Conservation (phyloP, 2,797 vertebrate species). For the Bryconaethiops microstoma region DNA sequence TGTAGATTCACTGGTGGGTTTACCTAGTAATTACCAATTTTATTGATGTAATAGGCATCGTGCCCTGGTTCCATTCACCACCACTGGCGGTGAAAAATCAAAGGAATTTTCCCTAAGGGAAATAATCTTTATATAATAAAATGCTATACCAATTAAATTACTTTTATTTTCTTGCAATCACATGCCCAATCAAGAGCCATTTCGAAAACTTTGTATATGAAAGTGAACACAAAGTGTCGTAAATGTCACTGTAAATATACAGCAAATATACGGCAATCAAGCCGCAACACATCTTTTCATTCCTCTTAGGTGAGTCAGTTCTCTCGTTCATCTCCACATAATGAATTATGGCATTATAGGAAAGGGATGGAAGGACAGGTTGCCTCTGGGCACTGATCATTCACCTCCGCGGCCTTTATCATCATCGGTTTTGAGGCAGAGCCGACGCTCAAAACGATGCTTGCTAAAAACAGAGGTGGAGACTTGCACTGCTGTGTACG, state of each 20-base stretch:
- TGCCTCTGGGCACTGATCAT: conserved; percentile 3
- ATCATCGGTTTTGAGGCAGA: conserved; percentile 18
- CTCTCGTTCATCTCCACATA: not conserved
- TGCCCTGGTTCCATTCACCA: not conserved
- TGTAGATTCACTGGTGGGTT: not conserved
- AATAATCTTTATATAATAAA: not conserved
- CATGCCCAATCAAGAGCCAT: not conserved
- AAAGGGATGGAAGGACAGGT: not conserved
- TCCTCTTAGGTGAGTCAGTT: not conserved
- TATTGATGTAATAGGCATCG: not conserved
- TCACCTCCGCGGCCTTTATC: not conserved
- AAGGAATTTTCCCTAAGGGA: not conserved
- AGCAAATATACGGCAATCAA: not conserved
- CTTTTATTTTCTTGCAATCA: not conserved
- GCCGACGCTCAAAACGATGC: not conserved
- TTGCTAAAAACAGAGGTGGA: conserved; percentile 7
- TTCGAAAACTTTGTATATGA: not conserved
- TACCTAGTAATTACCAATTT: not conserved
- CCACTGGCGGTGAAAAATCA: not conserved
- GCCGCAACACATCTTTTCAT: conserved; percentile 4
- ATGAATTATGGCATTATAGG: not conserved
- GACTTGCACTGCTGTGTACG: not conserved
- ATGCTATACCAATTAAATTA: too few relatives aligned
- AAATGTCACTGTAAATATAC: not conserved
- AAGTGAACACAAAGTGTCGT: not conserved